A percentile compares a stretch with the other conserved stretches of the same genome.
These are phyloP conservation scores for Lepidocyrtoides sp. DNA, from an alignment of 2,888 invertebrate genomes.

Conservation along the genomic window DNA sequence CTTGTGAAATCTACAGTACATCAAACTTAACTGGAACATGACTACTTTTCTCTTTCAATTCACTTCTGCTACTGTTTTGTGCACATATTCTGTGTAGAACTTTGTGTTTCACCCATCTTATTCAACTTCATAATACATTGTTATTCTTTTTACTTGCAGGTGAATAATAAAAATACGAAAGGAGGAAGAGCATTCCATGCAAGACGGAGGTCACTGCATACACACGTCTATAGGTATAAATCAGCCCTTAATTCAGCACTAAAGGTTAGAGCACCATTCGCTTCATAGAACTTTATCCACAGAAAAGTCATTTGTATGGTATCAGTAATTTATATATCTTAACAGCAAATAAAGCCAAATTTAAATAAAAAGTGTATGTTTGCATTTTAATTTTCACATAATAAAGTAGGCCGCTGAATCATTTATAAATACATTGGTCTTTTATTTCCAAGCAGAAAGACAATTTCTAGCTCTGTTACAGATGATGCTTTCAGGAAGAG, in stretches of 20 bases:
- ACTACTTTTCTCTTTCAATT: background rate
- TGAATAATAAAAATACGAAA: background rate
- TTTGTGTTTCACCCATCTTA: background rate
- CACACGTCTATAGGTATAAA: too few species aligned
- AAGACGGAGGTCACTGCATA: background rate
- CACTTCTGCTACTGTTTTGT: background rate
- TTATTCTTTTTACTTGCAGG: background rate
- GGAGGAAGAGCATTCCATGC: constrained; percentile 44
- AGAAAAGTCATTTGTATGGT: background rate
- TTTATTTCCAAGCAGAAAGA: too few species aligned
- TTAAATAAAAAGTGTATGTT: too few species aligned
- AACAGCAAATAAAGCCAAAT: constrained; percentile 16
- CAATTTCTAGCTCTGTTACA: too few species aligned
- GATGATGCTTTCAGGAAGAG: too few species aligned
- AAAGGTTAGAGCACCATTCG: background rate
- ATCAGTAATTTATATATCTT: background rate
- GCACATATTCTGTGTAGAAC: background rate
- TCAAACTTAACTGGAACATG: background rate
- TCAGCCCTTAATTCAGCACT: background rate
- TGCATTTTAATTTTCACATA: too few species aligned
- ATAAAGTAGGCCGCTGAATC: too few species aligned
- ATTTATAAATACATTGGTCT: too few species aligned
- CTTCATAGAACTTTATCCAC: background rate
- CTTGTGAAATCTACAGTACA: background rate
- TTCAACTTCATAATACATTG: background rate